Evolutionary conservation across 2,797 vertebrate genomes (phyloP).

Genomic region (Micropoecilia bifurca): DNA sequence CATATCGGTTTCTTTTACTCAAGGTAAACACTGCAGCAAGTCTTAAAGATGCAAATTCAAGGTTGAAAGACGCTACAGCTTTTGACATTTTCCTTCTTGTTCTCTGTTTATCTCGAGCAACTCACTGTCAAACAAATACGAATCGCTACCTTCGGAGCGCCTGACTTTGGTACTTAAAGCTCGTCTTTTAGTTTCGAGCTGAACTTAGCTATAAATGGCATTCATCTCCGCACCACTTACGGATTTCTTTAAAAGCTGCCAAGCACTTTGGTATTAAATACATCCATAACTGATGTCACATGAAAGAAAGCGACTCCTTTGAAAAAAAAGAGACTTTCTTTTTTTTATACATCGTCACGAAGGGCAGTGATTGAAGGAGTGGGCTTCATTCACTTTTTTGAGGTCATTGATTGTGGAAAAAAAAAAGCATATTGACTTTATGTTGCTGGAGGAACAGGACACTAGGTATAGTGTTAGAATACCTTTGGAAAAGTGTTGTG

Average conservation of each 20-base stretch:
- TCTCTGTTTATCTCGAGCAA: background rate
- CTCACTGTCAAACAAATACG: background rate
- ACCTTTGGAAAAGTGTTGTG: conserved; percentile 8
- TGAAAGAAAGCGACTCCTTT: conserved; percentile 46
- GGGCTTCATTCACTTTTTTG: conserved; percentile 23
- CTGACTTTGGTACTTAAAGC: too few relatives aligned
- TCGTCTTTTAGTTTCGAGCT: background rate
- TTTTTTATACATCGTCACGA: conserved; percentile 23
- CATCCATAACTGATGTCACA: conserved; percentile 43
- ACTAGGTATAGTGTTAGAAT: background rate
- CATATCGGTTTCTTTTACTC: background rate
- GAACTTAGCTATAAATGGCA: background rate
- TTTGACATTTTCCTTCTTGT: background rate
- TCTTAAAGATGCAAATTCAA: background rate
- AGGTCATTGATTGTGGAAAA: conserved; percentile 19
- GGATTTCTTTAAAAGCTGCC: background rate
- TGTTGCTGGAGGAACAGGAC: conserved; percentile 18
- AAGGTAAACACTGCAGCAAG: background rate
- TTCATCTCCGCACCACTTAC: background rate
- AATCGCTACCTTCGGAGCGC: background rate
- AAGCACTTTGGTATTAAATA: conserved; percentile 9
- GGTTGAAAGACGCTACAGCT: background rate
- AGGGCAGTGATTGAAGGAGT: conserved; percentile 28
- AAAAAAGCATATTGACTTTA: conserved; percentile 38
- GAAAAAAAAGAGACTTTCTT: conserved; percentile 16